Base-by-base conservation (phyloP, 2,113 vertebrate species). In the Epinephelus moara region DNA sequence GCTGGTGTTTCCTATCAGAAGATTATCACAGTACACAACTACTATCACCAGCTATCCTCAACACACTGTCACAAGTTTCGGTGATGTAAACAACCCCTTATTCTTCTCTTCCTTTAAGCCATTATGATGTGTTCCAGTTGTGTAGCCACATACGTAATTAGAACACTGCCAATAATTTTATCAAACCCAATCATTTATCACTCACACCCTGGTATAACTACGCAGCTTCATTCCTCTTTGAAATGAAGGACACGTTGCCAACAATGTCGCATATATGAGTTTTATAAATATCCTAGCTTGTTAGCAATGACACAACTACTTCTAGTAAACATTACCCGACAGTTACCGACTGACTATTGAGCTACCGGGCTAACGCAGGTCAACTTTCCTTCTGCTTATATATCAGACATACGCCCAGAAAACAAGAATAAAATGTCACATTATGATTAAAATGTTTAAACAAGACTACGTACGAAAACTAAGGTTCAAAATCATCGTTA, bases 291-390 rank as follows among this genome's bases (percentile, higher is more conserved):
- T 0, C 1, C 0, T 10, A 33, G 33, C 75, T 37, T 27, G 30
- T 50, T 75, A 42, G 18, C 18, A 45, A 9, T 19, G 25, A 12
- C 15, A 17, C 1, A 11, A 70, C 40, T 61, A 12, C 2, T 52
- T 25, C 11, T 8, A 21, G 47, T 67, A 61, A 78, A 78, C 72
- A 74, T n/a, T 14, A 57, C 4, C 25, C 47, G 53, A 2, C 55
- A 67, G 37, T 77, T 66, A 55, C 49, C 52, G 45, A 69, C 25
- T 8, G 33, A 42, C 49, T 21, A 14, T 7, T 21, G 30, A 83
- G 79, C 86, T 72, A 42, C 2, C 50, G 55, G 27, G 81, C 76
- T 88, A 76, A 78, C 47, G 25, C 45, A 6, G 25, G 6, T 6
- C n/a, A 18, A 13, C 33, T 45, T 73, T 15, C 6, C 30, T 6